Percentiles rank a stretch among this genome's conserved stretches.
Evolutionary conservation across 2,888 invertebrate genomes (phyloP).

Genomic region (Aphodius sticticus): DNA sequence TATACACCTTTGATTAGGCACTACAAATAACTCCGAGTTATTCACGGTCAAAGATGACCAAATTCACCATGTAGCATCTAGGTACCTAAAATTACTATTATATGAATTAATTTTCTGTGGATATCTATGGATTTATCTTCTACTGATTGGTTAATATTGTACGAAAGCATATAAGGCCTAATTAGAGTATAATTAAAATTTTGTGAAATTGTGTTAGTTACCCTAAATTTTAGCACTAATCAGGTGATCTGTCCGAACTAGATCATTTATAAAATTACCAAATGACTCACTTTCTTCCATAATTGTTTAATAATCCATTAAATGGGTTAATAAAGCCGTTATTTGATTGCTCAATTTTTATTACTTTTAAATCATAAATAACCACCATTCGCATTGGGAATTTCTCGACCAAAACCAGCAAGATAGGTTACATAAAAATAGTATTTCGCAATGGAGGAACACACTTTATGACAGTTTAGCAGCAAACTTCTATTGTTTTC

Average conservation of each 20-base stretch:
- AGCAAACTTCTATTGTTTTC: background rate
- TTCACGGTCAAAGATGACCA: too few relatives aligned
- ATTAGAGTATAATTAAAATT: too few relatives aligned
- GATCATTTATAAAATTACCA: background rate
- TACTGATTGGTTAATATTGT: too few relatives aligned
- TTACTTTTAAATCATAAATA: background rate
- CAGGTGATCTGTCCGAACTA: background rate
- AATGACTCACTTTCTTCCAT: background rate
- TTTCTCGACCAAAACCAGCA: background rate
- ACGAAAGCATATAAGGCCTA: too few relatives aligned
- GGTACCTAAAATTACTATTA: too few relatives aligned
- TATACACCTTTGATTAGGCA: too few relatives aligned
- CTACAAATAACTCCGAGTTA: too few relatives aligned
- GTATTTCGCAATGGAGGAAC: background rate
- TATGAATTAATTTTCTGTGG: too few relatives aligned
- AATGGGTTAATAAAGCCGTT: background rate
- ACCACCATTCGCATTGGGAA: background rate
- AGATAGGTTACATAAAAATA: background rate
- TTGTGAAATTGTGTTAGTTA: background rate
- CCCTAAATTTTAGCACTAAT: background rate
- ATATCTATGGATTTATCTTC: too few relatives aligned
- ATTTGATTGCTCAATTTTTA: background rate
- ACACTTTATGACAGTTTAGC: background rate
- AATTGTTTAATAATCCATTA: background rate
- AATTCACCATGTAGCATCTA: too few relatives aligned